Evolutionary conservation across 2,797 vertebrate genomes (phyloP), one percentile per base, ranked within the genome.

Genomic region (Paguma larvata): DNA sequence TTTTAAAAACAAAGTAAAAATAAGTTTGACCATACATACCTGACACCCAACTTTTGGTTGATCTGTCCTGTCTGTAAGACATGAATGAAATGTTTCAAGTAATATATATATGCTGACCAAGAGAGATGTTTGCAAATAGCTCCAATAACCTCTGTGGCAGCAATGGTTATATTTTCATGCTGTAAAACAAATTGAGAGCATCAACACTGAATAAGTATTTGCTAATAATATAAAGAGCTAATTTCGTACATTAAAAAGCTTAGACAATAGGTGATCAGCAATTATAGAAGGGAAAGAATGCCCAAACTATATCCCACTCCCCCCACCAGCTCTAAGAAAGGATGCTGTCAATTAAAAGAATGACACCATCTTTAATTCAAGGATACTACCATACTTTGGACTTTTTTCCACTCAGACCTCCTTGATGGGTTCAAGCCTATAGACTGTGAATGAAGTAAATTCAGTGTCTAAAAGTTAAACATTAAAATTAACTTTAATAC

Each of bases 61-160:
- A 99, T 98, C 97, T 99, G 99, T 62, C 99, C 98, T 0, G 98
- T 99, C 96, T 99, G 99, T 95, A 99, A 99, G 85, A 99, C 98
- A 77, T 99, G 99, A 97, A 99, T 98, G 85, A 99, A 99, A 94
- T 99, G 99, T 97, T 99, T 99, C 93, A 99, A 98, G 98, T 99
- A 99, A 98, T 99, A 99, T 34, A 99, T 98, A 95, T 99, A 99
- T 0, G 99, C 99, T 95, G 99, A 99, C 99, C 99, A 99, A 0
- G 99, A 99, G 15, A 99, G 99, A 92, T 99, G 99, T 84, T 96
- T 99, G 95, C 99, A 99, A 63, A 99, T 98, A 0, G 99, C 99
- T n/a, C 99, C 99, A 82, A 99, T 98, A 95, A 99, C 97, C 95
- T 99, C 99, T 83, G 99, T 99, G 0, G 99, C 99, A 3, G 99